A percentile compares a stretch with the other conserved stretches of the same genome.
phyloP scores from a whole-genome alignment of 1,140 invertebrate species.

The Aphelenchoides besseyi region DNA sequence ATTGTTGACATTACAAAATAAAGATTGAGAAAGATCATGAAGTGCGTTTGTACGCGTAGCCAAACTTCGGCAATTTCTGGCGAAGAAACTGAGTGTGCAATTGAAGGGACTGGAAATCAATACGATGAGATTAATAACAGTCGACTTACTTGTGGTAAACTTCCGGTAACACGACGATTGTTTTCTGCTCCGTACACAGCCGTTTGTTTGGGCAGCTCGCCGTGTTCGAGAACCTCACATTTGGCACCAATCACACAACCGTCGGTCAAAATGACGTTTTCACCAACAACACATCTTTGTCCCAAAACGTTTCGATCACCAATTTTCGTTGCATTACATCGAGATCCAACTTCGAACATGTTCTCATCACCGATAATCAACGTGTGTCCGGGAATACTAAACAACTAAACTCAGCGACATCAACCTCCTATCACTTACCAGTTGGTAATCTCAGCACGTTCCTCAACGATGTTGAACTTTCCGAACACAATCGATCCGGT shows the following conservation, averaged over 20 bases:
- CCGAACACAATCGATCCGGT: slow-evolving; percentile 37
- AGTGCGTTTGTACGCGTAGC: slow-evolving; percentile 17
- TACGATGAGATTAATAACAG: slow-evolving; percentile 14
- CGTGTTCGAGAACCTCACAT: slow-evolving; percentile 30
- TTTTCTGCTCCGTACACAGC: slow-evolving; percentile 23
- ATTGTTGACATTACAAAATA: slow-evolving; percentile 1
- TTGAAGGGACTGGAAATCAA: slow-evolving; percentile 24
- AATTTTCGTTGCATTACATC: slow-evolving; percentile 28
- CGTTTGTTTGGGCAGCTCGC: slow-evolving; percentile 21
- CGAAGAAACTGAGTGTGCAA: slow-evolving; percentile 25
- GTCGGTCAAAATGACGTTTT: slow-evolving; percentile 24
- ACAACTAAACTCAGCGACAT: slow-evolving; percentile 15
- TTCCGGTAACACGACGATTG: slow-evolving; percentile 25
- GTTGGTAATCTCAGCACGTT: slow-evolving; percentile 34
- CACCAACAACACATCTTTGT: slow-evolving; percentile 26
- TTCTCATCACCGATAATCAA: slow-evolving; percentile 43
- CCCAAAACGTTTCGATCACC: slow-evolving; percentile 43
- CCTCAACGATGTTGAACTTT: slow-evolving; percentile 40
- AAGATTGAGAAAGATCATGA: slow-evolving; percentile 22
- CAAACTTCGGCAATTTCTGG: slow-evolving; percentile 17
- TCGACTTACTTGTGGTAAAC: slow-evolving; percentile 23
- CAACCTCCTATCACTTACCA: slow-evolving; percentile 17
- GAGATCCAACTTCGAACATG: slow-evolving; percentile 36
- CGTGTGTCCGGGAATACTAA: background rate
- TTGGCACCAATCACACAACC: slow-evolving; percentile 36